Evolutionary conservation across 2,888 invertebrate genomes (phyloP), one percentile per base, ranked within the genome.

Genomic region (Drosophila birchii): DNA sequence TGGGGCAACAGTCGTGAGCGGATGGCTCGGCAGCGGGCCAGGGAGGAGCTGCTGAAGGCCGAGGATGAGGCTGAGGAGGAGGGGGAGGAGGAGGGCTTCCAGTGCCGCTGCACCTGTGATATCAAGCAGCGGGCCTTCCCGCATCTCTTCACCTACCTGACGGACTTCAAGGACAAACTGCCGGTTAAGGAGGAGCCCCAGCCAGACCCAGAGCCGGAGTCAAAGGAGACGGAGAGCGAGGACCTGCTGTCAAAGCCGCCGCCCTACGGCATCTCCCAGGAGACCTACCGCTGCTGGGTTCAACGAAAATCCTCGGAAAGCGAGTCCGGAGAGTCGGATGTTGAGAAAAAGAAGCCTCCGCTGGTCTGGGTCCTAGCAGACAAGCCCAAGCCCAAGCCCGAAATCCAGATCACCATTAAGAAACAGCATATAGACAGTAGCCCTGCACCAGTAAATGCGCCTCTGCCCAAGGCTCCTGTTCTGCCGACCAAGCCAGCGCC

Each of bases 131-230:
- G 79, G 0, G 68, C 64, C 2, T 61, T 38, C 23, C 84, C 84
- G 1, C 85, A 86, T 51, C 72, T 81, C 1, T 79, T 79, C 23
- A 85, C 86, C 11, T 78, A 84, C 39, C 12, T 87, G 47, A 59
- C 57, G 1, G 75, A 78, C 1, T 81, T 86, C 23, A 75, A 64
- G 45, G 18, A 41, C 6, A 55, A 39, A 8, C 39, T 11, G 16
- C 0, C 6, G 18, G 54, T 16, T 0, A 3, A n/a, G 18, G 16
- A 32, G 6, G n/a, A 36, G 23, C 32, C 18, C 8, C 9, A 32
- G 2, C 41, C 51, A 0, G 23, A 20, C 9, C 14, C n/a, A 3
- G 26, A 20, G 16, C 12, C n/a, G 6, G 8, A 18, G 18, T 0
- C 0, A 5, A 7, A 11, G 1, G 23, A 45, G 2, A 20, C 11